These are phyloP conservation scores for Genyomyrus donnyi DNA, from an alignment of 2,113 vertebrate species.

Conservation along the genomic window DNA sequence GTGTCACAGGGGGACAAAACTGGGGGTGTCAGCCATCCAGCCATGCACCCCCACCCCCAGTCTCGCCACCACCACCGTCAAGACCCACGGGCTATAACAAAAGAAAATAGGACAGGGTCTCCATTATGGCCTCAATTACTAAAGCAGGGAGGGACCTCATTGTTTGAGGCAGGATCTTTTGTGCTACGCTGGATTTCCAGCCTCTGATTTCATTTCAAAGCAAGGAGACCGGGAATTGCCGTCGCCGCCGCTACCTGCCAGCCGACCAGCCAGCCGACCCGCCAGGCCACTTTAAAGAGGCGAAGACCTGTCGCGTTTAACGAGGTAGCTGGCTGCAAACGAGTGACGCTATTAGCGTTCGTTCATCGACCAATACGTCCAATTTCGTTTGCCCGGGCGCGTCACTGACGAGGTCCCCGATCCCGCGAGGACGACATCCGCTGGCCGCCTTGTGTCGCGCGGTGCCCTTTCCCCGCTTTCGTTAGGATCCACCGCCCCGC, in stretches of 20 bases:
- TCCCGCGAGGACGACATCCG: background rate
- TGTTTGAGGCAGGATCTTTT: slow-evolving; percentile 41
- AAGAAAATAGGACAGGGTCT: slow-evolving; percentile 50
- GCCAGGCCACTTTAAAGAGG: background rate
- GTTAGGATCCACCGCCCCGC: background rate
- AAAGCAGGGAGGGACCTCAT: slow-evolving; percentile 43
- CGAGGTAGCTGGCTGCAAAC: background rate
- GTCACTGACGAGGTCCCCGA: background rate
- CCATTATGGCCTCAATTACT: slow-evolving; percentile 53
- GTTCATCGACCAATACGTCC: background rate
- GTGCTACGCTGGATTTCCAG: background rate
- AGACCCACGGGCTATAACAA: slow-evolving; percentile 42
- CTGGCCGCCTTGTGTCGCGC: background rate
- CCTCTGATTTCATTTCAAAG: background rate
- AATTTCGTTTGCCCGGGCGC: background rate
- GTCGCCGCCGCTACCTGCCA: background rate
- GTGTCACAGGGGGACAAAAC: slow-evolving; percentile 48
- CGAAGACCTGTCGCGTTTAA: background rate
- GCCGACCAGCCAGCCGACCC: background rate
- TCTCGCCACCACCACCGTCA: background rate
- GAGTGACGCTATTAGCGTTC: background rate
- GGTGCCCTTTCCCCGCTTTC: background rate
- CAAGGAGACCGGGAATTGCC: background rate
- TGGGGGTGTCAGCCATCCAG: slow-evolving; percentile 38
- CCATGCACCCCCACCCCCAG: background rate